Conservation (phyloP, 1,140 invertebrate genomes). For the Oryzaephilus surinamensis region DNA sequence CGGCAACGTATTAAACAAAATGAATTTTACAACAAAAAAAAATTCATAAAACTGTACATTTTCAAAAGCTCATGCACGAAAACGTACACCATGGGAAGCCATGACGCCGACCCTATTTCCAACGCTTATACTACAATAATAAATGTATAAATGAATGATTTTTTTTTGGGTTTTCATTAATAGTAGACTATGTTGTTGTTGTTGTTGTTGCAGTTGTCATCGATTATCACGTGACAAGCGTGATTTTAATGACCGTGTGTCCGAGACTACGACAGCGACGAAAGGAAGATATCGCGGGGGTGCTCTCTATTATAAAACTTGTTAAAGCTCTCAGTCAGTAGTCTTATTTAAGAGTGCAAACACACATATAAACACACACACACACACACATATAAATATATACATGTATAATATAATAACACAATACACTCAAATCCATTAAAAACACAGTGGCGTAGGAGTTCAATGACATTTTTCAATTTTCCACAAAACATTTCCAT, state of each 20-base stretch:
- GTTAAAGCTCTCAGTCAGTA: slow-evolving; percentile 41
- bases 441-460: too few relatives aligned
- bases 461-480: too few relatives aligned
- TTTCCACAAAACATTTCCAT: too few relatives aligned
- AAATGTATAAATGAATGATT: too few relatives aligned
- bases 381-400: slow-evolving; percentile 4
- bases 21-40: too few relatives aligned
- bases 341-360: slow-evolving; percentile 38
- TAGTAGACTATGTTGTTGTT: slow-evolving; percentile 39
- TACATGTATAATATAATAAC: too few relatives aligned
- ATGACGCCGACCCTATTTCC: slow-evolving; percentile 28
- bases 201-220: slow-evolving; percentile 39
- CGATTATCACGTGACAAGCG: slow-evolving; percentile 47
- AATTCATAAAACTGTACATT: too few relatives aligned
- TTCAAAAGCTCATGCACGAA: too few relatives aligned
- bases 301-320: too few relatives aligned
- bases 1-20: too few relatives aligned
- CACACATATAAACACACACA: slow-evolving; percentile 27
- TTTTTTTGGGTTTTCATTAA: slow-evolving; percentile 30
- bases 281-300: slow-evolving; percentile 42
- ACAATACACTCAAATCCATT: too few relatives aligned
- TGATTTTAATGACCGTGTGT: slow-evolving; percentile 51
- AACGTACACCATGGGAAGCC: too few relatives aligned
- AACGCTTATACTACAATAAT: slow-evolving; percentile 4
- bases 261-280: not conserved